phyloP scores from a whole-genome alignment of 2,888 invertebrate genomes.

The Neria commutata region DNA sequence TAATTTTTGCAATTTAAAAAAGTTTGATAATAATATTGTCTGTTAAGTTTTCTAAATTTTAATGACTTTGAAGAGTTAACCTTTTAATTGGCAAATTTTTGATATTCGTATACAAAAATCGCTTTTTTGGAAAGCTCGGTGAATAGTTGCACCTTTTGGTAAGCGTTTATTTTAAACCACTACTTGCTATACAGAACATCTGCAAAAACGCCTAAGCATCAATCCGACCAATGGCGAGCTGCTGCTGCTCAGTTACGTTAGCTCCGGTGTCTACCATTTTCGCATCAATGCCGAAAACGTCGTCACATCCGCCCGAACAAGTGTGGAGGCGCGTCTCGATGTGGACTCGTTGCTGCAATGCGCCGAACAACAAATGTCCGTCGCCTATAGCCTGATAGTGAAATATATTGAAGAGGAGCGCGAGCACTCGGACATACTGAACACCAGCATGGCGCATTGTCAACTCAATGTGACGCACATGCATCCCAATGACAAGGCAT shows the following conservation, averaged over 20 bases:
- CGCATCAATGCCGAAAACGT: constrained; percentile 34
- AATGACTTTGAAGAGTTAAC: too few species aligned
- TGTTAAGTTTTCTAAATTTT: too few species aligned
- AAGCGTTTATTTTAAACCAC: neutral
- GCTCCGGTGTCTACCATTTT: constrained; percentile 37
- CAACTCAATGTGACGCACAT: constrained; percentile 33
- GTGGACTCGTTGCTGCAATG: constrained; percentile 35
- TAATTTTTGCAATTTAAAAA: too few species aligned
- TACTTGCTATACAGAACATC: constrained; percentile 18
- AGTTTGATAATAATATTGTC: too few species aligned
- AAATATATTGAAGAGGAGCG: constrained; percentile 41
- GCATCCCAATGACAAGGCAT: constrained; percentile 39
- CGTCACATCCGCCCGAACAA: constrained; percentile 21
- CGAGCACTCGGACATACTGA: constrained; percentile 33
- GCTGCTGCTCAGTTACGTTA: constrained; percentile 28
- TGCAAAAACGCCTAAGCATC: constrained; percentile 29
- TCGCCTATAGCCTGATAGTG: constrained; percentile 36
- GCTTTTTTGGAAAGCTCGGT: neutral
- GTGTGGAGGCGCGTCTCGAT: constrained; percentile 28
- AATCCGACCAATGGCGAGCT: constrained; percentile 35
- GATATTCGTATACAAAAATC: too few species aligned
- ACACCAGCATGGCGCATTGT: constrained; percentile 35
- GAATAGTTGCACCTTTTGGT: neutral
- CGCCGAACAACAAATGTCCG: constrained; percentile 22
- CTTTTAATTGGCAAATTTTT: too few species aligned